Conservation (phyloP, 2,113 vertebrate genomes). For the Pelobates fuscus region DNA sequence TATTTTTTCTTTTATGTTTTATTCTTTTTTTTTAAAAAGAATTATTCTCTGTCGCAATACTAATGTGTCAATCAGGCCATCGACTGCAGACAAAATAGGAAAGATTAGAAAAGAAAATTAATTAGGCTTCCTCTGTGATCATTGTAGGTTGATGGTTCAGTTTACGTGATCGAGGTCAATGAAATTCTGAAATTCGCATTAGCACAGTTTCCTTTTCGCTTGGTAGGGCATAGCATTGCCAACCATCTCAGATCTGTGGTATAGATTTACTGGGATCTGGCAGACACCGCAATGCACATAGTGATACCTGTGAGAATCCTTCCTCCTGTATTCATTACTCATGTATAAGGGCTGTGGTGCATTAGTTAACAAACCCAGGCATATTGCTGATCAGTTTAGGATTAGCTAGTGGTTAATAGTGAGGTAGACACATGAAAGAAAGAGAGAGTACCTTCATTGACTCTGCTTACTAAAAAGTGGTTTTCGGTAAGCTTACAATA, state of each 20-base stretch:
- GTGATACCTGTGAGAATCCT: conserved; percentile 48
- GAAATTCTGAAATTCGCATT: conserved; percentile 53
- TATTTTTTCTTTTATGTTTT: too few relatives aligned
- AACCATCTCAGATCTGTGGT: conserved; percentile 36
- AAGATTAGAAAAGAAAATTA: conserved; percentile 54
- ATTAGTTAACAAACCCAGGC: conserved; percentile 14
- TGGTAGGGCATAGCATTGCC: conserved; percentile 24
- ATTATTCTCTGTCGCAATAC: conserved; percentile 63
- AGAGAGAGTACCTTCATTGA: not conserved
- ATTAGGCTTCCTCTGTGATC: conserved; percentile 60
- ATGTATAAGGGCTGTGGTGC: conserved; percentile 18
- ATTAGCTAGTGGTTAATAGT: not conserved
- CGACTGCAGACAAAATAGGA: conserved; percentile 27
- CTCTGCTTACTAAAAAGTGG: not conserved
- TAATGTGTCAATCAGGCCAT: conserved; percentile 69
- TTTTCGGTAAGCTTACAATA: too few relatives aligned
- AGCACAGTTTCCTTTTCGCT: conserved; percentile 30
- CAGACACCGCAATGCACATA: not conserved
- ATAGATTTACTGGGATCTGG: conserved; percentile 50
- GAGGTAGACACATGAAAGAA: not conserved
- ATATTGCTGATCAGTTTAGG: not conserved
- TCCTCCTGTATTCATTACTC: not conserved
- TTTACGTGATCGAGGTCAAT: conserved; percentile 57
- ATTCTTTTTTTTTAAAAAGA: not conserved
- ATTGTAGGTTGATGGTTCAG: conserved; percentile 55